Base-by-base conservation (phyloP, 2,113 vertebrate genomes). In the Perca schrenkii region DNA sequence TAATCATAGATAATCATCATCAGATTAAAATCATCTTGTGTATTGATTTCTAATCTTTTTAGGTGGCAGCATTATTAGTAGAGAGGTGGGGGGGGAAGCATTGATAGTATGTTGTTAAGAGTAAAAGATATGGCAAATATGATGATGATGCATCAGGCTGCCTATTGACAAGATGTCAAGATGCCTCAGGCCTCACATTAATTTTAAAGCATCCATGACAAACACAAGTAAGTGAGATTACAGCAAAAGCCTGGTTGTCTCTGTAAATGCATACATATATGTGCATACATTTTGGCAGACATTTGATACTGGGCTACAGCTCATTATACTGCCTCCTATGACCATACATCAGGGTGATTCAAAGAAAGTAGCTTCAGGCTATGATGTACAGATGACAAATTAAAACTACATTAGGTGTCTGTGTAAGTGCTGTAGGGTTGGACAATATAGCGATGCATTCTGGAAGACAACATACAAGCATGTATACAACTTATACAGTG, bases 141-240 rank as follows among this genome's bases (percentile, higher is more conserved):
- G 16, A 71, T 2, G 47, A 71, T 66, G 1, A 21, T 62, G 49
- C 21, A 47, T 21, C 14, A 40, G 2, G 19, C 28, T 63, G 46
- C 4, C 49, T 49, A 74, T 68, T 77, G 53, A 74, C n/a, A 72
- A 25, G 16, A 71, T 74, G 75, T 71, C 17, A 60, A 8, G 14
- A 60, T 67, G 58, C 65, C 16, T 28, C 7, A 50, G 52, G 25
- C 34, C 52, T 74, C 46, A 49, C 10, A 49, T 79, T 2, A 2
- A 36, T 69, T 36, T 46, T 1, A 28, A 74, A 43, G 31, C 2
- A 16, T 7, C 14, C 6, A 28, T 64, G 57, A 77, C 13, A 60
- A 28, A 36, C 15, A 49, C 4, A 50, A 34, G 6, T 8, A n/a
- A 43, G 8, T 74, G 5, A 56, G 8, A 19, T n/a, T 15, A 49